These are phyloP conservation scores for Gyrodactylus salaris DNA, from an alignment of 1,140 invertebrate genomes.

Conservation along the genomic window DNA sequence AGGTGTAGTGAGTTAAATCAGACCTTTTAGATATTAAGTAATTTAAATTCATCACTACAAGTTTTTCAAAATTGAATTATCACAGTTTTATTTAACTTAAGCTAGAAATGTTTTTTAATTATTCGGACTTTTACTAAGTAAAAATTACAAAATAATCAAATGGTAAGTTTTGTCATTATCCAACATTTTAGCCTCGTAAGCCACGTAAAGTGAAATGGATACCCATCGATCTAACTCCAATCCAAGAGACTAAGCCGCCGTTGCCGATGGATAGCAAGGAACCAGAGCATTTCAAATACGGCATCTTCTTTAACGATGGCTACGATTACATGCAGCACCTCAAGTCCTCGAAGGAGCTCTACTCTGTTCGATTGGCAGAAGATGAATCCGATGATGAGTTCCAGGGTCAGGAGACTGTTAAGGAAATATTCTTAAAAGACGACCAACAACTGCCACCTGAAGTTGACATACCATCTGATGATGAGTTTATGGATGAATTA, in stretches of 20 bases:
- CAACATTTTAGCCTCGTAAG: neutral
- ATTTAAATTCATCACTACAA: no score
- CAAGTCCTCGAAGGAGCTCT: neutral
- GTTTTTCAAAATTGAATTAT: no score
- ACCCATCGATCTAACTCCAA: neutral
- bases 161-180: no score
- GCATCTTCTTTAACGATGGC: slow-evolving; percentile 4
- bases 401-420: neutral
- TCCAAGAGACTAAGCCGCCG: no score
- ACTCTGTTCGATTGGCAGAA: neutral
- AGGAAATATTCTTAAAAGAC: neutral
- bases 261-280: neutral
- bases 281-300: slow-evolving; percentile 6
- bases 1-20: no score
- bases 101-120: no score
- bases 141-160: no score
- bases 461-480: neutral
- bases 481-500: neutral
- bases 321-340: slow-evolving; percentile 5
- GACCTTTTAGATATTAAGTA: no score
- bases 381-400: neutral
- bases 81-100: no score
- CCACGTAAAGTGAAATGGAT: neutral
- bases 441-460: neutral
- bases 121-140: no score